Evolutionary conservation across 2,888 invertebrate species (phyloP).

Genomic region (Calameuta idolon): DNA sequence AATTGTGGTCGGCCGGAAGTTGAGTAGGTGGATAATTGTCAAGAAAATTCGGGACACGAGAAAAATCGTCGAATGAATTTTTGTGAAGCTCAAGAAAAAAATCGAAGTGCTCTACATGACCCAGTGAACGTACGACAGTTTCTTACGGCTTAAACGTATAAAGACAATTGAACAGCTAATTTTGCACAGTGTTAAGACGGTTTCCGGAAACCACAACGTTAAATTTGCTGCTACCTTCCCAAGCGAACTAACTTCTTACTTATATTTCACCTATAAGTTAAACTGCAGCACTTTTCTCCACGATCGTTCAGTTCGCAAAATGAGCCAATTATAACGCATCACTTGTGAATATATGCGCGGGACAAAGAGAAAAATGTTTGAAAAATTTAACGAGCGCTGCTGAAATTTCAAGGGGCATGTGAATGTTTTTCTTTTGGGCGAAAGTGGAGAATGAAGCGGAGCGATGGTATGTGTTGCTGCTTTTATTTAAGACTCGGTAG

Average conservation of each 20-base stretch:
- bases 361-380: neutral
- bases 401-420: neutral
- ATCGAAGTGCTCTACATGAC: neutral
- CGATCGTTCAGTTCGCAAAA: neutral
- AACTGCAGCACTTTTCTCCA: neutral
- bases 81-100: neutral
- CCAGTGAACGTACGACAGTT: neutral
- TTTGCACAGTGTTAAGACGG: neutral
- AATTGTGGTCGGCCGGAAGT: neutral
- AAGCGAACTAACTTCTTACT: neutral
- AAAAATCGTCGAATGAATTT: neutral
- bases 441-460: conserved; percentile 18
- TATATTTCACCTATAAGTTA: neutral
- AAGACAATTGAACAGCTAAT: neutral
- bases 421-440: neutral
- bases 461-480: conserved; percentile 60
- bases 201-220: neutral
- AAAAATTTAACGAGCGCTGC: neutral
- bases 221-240: neutral
- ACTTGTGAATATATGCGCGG: neutral
- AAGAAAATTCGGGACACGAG: neutral
- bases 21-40: neutral
- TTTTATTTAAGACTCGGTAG: conserved; percentile 57
- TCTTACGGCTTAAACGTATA: neutral
- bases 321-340: neutral